Evolutionary conservation across 2,888 invertebrate species (phyloP), one percentile per base, ranked within the genome.

Genomic region (Meteorus cinctellus): DNA sequence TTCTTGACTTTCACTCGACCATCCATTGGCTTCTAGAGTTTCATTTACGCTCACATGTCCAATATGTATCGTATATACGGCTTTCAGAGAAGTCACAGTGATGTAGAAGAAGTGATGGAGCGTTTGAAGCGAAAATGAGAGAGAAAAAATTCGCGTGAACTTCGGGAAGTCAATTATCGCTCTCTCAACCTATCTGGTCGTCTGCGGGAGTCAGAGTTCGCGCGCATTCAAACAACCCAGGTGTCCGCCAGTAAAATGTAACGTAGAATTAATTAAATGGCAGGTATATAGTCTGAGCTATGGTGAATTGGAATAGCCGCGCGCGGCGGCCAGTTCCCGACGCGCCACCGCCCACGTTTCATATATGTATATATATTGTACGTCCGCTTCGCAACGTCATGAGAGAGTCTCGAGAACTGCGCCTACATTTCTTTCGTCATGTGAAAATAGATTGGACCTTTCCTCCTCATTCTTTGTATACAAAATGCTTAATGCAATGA

Each of bases 231-330:
- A 55, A 41, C 65, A 70, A 69, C 70, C 81, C 81, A 81, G 80
- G 79, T 80, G 80, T 78, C 78, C 75, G 77, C 75, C 77, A 70
- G 78, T 79, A 78, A 79, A 80, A 81, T 78, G 77, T 74, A 76
- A 76, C 36, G 74, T 76, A 77, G 81, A 81, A 81, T 81, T 80
- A 82, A 82, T 82, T 81, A 81, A 81, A 81, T 78, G 81, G 81
- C 80, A 82, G 78, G 77, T 81, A 80, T 81, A 78, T 81, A 79
- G 76, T 78, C 76, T 77, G 16, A 75, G 78, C 79, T 65, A 80
- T 75, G 77, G 79, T 77, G 81, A 76, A 81, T 78, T 79, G 81
- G 80, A 82, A 82, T 82, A 80, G 80, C 76, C 75, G 65, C 74
- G 65, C 77, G 72, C 75, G 65, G 65, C 65, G 12, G 36, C n/a